Evolutionary conservation across 2,113 vertebrate species (phyloP).

Genomic region (Leiothrix lutea): DNA sequence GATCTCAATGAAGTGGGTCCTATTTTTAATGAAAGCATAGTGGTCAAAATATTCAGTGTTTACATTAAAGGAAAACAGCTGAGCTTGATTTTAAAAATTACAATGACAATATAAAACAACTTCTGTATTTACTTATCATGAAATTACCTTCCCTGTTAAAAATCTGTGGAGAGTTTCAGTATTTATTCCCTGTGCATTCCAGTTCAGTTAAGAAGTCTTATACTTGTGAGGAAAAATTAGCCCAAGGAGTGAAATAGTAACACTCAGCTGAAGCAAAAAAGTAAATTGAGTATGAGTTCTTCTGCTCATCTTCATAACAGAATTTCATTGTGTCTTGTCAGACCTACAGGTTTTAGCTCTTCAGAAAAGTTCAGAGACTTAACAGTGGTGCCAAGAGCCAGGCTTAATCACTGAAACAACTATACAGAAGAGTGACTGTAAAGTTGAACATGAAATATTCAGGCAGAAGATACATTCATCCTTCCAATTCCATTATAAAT

Average conservation of each 20-base stretch:
- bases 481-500: not conserved
- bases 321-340: not conserved
- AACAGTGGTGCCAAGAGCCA: not conserved
- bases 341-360: not conserved
- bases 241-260: not conserved
- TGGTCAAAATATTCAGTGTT: not conserved
- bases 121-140: not conserved
- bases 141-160: not conserved
- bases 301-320: not conserved
- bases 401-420: not conserved
- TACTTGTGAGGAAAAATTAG: not conserved
- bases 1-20: not conserved
- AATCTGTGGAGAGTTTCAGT: not conserved
- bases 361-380: not conserved
- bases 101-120: not conserved
- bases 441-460: not conserved
- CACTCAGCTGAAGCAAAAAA: not conserved
- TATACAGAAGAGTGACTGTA: not conserved
- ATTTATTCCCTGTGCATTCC: not conserved
- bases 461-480: not conserved
- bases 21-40: not conserved
- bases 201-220: not conserved
- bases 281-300: not conserved
- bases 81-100: not conserved
- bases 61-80: not conserved